Conservation (phyloP, 2,888 invertebrate genomes). For the Celastrina argiolus region DNA sequence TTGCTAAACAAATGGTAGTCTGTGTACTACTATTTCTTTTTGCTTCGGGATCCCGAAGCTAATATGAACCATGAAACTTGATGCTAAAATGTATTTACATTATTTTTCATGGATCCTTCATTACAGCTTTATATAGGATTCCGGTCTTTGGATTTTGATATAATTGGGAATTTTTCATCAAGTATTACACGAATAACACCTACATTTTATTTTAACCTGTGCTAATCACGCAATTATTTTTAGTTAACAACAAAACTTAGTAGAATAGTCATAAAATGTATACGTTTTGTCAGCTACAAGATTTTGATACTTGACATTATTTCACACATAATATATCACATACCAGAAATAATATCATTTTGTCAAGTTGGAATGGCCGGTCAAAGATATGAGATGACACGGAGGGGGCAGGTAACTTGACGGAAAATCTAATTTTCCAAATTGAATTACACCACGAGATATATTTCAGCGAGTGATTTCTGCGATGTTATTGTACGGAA, state of each 20-base stretch:
- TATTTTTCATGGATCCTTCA: no score
- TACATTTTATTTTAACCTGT: no score
- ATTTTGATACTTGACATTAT: neutral
- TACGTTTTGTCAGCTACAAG: neutral
- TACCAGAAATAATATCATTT: neutral
- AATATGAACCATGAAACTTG: no score
- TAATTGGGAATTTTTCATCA: no score
- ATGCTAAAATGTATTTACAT: no score
- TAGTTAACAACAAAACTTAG: neutral
- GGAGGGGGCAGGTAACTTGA: conserved; percentile 68
- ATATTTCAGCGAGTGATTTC: conserved; percentile 43
- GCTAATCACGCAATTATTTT: no score
- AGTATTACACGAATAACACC: no score
- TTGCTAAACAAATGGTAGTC: no score
- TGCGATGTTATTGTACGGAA: conserved; percentile 47
- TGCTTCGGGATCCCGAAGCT: no score
- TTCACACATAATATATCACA: neutral
- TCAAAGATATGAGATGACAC: conserved; percentile 41
- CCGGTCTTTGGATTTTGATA: no score
- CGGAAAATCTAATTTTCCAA: conserved; percentile 72
- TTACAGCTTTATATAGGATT: no score
- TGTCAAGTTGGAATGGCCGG: conserved; percentile 38
- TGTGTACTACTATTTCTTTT: no score
- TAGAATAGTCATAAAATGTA: neutral
- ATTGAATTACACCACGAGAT: conserved; percentile 72